Evolutionary conservation across 2,888 invertebrate genomes (phyloP).

Genomic region (Vesta saturnalis): DNA sequence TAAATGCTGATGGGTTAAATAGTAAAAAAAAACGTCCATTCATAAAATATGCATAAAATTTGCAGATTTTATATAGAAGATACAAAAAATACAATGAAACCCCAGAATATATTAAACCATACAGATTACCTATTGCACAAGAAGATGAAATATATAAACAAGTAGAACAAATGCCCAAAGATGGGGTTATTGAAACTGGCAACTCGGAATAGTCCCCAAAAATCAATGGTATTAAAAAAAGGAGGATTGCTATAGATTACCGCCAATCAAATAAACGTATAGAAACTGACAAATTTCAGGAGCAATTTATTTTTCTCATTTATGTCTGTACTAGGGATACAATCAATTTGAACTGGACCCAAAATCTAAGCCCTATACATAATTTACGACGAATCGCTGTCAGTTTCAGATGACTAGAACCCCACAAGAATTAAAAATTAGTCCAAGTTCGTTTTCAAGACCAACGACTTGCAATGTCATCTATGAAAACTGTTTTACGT

Average conservation of each 20-base stretch:
- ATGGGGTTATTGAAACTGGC: background rate
- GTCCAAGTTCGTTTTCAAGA: constrained; percentile 40
- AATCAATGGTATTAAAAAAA: background rate
- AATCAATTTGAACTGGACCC: constrained; percentile 44
- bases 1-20: too few relatives aligned
- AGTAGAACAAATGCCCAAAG: background rate
- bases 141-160: background rate
- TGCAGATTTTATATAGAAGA: background rate
- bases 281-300: constrained; percentile 27
- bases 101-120: background rate
- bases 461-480: constrained; percentile 38
- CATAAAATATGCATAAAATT: background rate
- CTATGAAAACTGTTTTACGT: constrained; percentile 40
- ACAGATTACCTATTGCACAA: background rate
- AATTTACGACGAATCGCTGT: constrained; percentile 45
- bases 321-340: constrained; percentile 45
- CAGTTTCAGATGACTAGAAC: constrained; percentile 45
- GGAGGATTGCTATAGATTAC: constrained; percentile 33
- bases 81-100: background rate
- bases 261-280: constrained; percentile 29
- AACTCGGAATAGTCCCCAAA: background rate
- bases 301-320: constrained; percentile 32
- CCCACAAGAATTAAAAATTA: constrained; percentile 37
- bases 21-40: background rate
- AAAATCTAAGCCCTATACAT: constrained; percentile 40